Conservation (phyloP, 2,888 invertebrate species). For the Tachina grossa region DNA sequence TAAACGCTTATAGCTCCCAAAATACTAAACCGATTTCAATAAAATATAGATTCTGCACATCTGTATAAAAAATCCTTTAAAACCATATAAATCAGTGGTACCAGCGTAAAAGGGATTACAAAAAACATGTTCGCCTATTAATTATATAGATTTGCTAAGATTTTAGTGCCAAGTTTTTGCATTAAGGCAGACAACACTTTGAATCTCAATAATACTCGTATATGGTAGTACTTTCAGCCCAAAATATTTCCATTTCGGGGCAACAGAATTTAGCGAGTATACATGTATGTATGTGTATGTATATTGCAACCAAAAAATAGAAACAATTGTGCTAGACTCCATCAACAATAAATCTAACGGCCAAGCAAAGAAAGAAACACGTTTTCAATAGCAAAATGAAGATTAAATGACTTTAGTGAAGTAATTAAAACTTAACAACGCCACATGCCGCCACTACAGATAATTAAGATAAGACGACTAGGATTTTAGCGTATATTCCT, state of each 20-base stretch:
- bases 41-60: no score
- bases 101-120: no score
- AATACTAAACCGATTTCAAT: no score
- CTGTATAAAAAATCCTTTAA: no score
- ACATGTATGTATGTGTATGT: no score
- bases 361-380: constrained; percentile 20
- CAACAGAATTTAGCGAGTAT: background rate
- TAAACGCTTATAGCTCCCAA: no score
- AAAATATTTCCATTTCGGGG: background rate
- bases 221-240: background rate
- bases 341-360: background rate
- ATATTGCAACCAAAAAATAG: background rate
- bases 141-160: no score
- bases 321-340: constrained; percentile 13
- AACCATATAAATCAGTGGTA: no score
- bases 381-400: constrained; percentile 19
- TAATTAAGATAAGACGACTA: constrained; percentile 52
- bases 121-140: no score
- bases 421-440: constrained; percentile 79
- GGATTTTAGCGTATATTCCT: constrained; percentile 28
- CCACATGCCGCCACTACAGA: constrained; percentile 51
- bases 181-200: background rate
- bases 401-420: constrained; percentile 71
- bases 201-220: background rate
- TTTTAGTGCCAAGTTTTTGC: background rate